Conservation (phyloP, 2,797 vertebrate species). For the Lerista edwardsae region DNA sequence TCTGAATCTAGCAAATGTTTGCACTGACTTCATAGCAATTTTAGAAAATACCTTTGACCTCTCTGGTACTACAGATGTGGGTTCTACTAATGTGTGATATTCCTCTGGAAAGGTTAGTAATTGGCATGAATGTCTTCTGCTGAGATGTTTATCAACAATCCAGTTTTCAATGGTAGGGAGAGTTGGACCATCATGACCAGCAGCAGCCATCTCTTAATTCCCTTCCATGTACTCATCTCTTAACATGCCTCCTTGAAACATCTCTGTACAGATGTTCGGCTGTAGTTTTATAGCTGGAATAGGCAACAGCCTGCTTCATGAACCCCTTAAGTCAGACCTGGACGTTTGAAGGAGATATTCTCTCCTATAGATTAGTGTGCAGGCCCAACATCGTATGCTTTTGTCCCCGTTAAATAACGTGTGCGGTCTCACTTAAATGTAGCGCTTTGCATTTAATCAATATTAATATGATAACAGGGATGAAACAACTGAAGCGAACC, state of each 20-base stretch:
- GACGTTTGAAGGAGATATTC: conserved; percentile 9
- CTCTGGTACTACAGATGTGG: neutral
- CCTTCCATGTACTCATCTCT: neutral
- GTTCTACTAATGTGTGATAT: neutral
- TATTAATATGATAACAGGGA: conserved; percentile 74
- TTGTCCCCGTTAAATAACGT: conserved; percentile 58
- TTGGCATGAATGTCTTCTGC: neutral
- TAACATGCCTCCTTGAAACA: neutral
- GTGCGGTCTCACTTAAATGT: conserved; percentile 60
- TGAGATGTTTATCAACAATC: neutral
- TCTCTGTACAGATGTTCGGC: neutral
- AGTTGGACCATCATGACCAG: neutral
- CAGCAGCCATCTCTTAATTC: neutral
- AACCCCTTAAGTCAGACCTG: neutral
- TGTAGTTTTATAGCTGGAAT: neutral
- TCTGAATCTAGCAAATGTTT: too few relatives aligned
- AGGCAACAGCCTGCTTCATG: neutral
- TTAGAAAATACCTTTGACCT: too few relatives aligned
- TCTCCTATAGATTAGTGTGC: conserved; percentile 38
- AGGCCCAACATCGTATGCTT: conserved; percentile 54
- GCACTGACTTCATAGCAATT: too few relatives aligned
- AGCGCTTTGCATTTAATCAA: conserved; percentile 71
- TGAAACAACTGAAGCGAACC: conserved; percentile 67
- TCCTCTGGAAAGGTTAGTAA: neutral
- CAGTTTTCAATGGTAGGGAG: neutral